phyloP scores from a whole-genome alignment of 37 sponge, comb jelly and placozoan species.

The Petrosia ficiformis region DNA sequence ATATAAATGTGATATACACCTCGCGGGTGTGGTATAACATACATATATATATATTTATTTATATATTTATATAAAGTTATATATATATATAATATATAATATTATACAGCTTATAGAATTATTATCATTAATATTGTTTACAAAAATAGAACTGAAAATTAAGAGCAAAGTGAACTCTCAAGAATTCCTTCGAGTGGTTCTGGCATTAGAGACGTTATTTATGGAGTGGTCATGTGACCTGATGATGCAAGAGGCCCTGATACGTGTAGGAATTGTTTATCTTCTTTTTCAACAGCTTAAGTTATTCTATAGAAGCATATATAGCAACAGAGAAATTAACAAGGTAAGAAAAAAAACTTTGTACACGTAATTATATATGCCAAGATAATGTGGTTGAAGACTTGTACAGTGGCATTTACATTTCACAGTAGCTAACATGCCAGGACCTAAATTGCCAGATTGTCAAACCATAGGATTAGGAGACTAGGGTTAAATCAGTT shows the following conservation, averaged over 20 bases:
- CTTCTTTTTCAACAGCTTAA: background rate
- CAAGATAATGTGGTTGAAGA: too few relatives aligned
- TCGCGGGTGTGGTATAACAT: too few relatives aligned
- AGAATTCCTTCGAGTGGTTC: background rate
- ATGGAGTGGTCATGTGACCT: conserved; percentile 1
- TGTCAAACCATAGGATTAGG: too few relatives aligned
- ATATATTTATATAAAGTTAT: background rate
- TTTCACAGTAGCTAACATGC: too few relatives aligned
- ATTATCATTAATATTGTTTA: background rate
- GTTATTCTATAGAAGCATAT: background rate
- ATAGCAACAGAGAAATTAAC: background rate
- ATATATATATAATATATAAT: background rate
- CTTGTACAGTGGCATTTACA: too few relatives aligned
- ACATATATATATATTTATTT: background rate
- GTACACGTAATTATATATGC: too few relatives aligned
- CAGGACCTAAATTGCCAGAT: too few relatives aligned
- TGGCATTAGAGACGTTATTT: background rate
- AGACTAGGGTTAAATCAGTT: too few relatives aligned
- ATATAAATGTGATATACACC: too few relatives aligned
- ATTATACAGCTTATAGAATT: background rate
- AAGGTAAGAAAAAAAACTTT: background rate
- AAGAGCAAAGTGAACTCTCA: background rate
- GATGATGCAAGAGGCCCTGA: background rate
- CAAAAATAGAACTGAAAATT: background rate
- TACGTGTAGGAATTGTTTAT: background rate